phyloP scores from a whole-genome alignment of 2,888 invertebrate species.

The Keiferia lycopersicella region DNA sequence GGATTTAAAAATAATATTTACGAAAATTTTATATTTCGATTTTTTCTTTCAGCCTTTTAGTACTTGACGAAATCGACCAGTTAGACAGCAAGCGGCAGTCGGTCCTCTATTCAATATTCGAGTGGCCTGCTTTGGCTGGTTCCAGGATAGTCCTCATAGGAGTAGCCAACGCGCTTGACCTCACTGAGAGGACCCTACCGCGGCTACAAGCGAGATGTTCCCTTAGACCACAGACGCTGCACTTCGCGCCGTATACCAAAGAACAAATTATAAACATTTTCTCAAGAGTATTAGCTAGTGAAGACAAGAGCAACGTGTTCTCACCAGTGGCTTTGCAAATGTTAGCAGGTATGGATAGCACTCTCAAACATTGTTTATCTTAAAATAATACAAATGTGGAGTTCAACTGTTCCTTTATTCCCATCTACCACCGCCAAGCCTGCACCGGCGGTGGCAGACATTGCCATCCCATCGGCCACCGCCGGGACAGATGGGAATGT shows the following conservation, averaged over 20 bases:
- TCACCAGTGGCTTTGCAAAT: slow-evolving; percentile 93
- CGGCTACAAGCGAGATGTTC: slow-evolving; percentile 90
- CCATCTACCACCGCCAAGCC: too few species aligned
- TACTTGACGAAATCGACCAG: slow-evolving; percentile 98
- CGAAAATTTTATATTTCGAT: background rate
- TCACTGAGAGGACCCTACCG: slow-evolving; percentile 94
- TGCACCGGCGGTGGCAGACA: too few species aligned
- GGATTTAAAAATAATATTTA: too few species aligned
- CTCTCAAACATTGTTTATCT: background rate
- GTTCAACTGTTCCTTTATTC: too few species aligned
- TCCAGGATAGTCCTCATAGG: slow-evolving; percentile 92
- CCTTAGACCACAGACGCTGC: slow-evolving; percentile 88
- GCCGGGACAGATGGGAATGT: too few species aligned
- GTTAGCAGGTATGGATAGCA: slow-evolving; percentile 84
- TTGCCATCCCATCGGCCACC: too few species aligned
- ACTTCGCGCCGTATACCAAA: slow-evolving; percentile 96
- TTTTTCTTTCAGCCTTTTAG: slow-evolving; percentile 83
- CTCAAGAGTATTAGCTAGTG: slow-evolving; percentile 86
- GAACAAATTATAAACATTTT: slow-evolving; percentile 94
- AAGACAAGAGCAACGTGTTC: slow-evolving; percentile 86
- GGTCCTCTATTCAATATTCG: slow-evolving; percentile 95
- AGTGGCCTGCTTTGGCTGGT: slow-evolving; percentile 89
- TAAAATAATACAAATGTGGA: too few species aligned
- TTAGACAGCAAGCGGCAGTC: slow-evolving; percentile 91
- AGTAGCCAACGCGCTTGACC: slow-evolving; percentile 96